Conservation (phyloP, 2,113 vertebrate genomes). For the Chionodraco myersi region DNA sequence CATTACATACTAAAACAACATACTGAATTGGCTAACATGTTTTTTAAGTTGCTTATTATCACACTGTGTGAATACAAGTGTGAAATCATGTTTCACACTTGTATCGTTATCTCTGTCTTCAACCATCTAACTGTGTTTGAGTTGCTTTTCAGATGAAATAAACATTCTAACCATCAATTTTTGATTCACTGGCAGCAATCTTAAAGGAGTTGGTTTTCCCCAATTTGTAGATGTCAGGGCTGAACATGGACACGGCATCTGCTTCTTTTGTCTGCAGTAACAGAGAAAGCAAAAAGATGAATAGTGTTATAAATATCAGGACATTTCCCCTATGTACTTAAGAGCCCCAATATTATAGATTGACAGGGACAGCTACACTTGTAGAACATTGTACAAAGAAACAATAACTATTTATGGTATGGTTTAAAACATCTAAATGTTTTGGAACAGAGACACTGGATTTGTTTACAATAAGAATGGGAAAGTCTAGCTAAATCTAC, state of each 20-base stretch:
- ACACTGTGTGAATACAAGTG: too few relatives aligned
- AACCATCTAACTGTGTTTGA: neutral
- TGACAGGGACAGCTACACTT: neutral
- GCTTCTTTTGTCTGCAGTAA: constrained; percentile 83
- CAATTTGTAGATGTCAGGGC: constrained; percentile 85
- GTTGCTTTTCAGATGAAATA: neutral
- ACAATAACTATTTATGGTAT: neutral
- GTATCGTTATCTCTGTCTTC: neutral
- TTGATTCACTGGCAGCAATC: constrained; percentile 89
- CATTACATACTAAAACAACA: neutral
- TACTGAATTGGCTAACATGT: neutral
- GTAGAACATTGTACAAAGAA: neutral
- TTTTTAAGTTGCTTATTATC: too few relatives aligned
- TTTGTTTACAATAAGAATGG: neutral
- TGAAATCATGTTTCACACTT: neutral
- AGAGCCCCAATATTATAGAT: neutral
- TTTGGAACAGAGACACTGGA: too few relatives aligned
- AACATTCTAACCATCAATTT: constrained; percentile 71
- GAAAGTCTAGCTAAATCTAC: neutral
- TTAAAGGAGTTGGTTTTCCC: constrained; percentile 86
- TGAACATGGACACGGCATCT: constrained; percentile 88
- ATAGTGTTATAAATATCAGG: neutral
- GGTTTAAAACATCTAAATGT: too few relatives aligned
- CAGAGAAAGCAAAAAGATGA: neutral
- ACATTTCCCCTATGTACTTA: neutral